Evolutionary conservation across 2,797 vertebrate species (phyloP).

Genomic region (Notolabrus celidotus): DNA sequence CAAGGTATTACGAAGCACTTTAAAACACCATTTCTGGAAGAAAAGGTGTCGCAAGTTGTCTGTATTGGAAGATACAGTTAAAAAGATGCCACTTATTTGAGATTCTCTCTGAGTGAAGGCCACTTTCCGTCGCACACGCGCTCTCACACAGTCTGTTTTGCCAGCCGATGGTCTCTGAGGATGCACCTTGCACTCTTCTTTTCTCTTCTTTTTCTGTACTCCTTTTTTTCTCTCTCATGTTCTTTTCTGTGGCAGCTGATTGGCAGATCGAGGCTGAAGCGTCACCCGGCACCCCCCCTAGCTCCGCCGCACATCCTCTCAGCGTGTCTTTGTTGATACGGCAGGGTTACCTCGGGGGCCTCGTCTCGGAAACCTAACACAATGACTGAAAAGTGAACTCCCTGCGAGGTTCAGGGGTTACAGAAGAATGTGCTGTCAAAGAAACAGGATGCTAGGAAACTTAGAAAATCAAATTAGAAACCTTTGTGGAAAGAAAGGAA

Average conservation of each 20-base stretch:
- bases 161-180: slow-evolving; percentile 45
- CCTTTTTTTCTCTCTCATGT: slow-evolving; percentile 2
- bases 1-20: slow-evolving; percentile 27
- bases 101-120: slow-evolving; percentile 52
- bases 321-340: slow-evolving; percentile 63
- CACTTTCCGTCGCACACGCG: slow-evolving; percentile 32
- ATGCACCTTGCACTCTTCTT: slow-evolving; percentile 10
- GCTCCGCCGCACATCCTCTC: slow-evolving; percentile 57
- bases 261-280: slow-evolving; percentile 83
- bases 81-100: slow-evolving; percentile 32
- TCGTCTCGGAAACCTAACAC: slow-evolving; percentile 51
- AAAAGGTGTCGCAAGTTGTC: slow-evolving; percentile 13
- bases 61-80: slow-evolving; percentile 13
- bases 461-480: slow-evolving; percentile 48
- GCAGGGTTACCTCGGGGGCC: slow-evolving; percentile 59
- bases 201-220: slow-evolving; percentile 32
- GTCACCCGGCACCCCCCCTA: slow-evolving; percentile 59
- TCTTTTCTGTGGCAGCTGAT: slow-evolving; percentile 67
- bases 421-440: slow-evolving; percentile 23
- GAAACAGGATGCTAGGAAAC: slow-evolving; percentile 15
- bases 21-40: neutral
- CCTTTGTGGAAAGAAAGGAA: slow-evolving; percentile 26
- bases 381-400: slow-evolving; percentile 55
- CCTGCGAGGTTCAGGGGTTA: slow-evolving; percentile 50
- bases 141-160: slow-evolving; percentile 35